phyloP scores from a whole-genome alignment of 1,140 invertebrate species.

The Lepidurus apus region DNA sequence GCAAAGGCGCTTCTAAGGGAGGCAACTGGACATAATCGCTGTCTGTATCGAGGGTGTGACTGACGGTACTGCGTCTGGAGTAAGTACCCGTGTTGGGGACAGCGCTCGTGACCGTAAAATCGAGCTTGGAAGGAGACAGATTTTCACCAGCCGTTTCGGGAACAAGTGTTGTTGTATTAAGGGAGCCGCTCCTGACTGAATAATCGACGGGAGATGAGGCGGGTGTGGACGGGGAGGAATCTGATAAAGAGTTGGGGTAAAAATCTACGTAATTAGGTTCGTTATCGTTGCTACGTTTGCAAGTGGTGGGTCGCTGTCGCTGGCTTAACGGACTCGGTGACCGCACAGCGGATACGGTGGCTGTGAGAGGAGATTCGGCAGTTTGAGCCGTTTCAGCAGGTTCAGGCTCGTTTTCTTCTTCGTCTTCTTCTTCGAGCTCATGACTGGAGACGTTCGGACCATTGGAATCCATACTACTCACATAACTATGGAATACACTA shows the following conservation, averaged over 20 bases:
- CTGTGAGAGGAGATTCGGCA: conserved; percentile 38
- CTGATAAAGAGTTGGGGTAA: neutral
- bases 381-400: conserved; percentile 37
- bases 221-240: neutral
- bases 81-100: conserved; percentile 40
- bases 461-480: conserved; percentile 35
- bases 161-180: neutral
- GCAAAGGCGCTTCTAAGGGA: conserved; percentile 56
- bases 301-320: neutral
- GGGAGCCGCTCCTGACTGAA: conserved; percentile 29
- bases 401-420: conserved; percentile 35
- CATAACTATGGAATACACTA: conserved; percentile 35
- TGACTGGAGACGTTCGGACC: conserved; percentile 34
- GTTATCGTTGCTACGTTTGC: conserved; percentile 15
- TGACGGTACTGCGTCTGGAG: conserved; percentile 70
- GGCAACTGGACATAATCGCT: conserved; percentile 81
- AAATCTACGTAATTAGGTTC: neutral
- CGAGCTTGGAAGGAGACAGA: conserved; percentile 24
- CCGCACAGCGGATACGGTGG: conserved; percentile 33
- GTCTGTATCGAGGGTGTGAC: conserved; percentile 74
- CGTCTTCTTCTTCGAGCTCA: conserved; percentile 36
- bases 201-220: conserved; percentile 23
- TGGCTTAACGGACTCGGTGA: conserved; percentile 23
- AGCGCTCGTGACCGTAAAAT: conserved; percentile 34
- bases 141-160: neutral